Base-by-base conservation (phyloP, 2,888 invertebrate genomes). In the Malthinus seriepunctatus region DNA sequence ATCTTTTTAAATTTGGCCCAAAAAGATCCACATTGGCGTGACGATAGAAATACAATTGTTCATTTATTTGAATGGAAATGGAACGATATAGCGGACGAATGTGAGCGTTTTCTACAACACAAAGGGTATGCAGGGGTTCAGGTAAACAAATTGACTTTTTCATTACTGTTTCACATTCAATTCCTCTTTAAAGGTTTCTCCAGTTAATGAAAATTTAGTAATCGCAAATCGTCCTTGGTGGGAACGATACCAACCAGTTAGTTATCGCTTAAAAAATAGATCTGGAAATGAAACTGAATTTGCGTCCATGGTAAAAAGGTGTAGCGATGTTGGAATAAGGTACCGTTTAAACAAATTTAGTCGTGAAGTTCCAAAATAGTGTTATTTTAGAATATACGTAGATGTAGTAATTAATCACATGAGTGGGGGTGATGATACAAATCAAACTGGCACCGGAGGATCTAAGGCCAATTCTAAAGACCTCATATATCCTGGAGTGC, bases 331-430 rank as follows among this genome's bases (percentile, higher is more conserved):
- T 50, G 93, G 93, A 31, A 88, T 95, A 31, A 83, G 84, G 86
- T 85, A 67, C n/a, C 71, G 62, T 5, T 1, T 23, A 32, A 8
- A n/a, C 1, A 1, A 1, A n/a, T 8, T 3, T 12, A 10, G 5
- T 32, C 11, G 14, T 23, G 6, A n/a, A 34, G 14, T 15, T 1
- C 15, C 32, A 3, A 14, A 1, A 42, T n/a, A 44, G 12, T 10
- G 9, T 44, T 68, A 69, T 56, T 60, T 10, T 74, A 87, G 93
- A 71, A 90, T 95, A 67, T 93, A 92, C 76, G 91, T 88, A 0
- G 95, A 95, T 72, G 85, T 87, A 0, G 84, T 95, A n/a, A 82
- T 94, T 56, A 95, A 95, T 77, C 95, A 95, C 76, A 95, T 95
- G 95, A 86, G 89, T 0, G 85, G 69, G 1, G 62, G 63, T 31